Base-by-base conservation (phyloP, 2,888 invertebrate species). In the Eupsilia transversa region DNA sequence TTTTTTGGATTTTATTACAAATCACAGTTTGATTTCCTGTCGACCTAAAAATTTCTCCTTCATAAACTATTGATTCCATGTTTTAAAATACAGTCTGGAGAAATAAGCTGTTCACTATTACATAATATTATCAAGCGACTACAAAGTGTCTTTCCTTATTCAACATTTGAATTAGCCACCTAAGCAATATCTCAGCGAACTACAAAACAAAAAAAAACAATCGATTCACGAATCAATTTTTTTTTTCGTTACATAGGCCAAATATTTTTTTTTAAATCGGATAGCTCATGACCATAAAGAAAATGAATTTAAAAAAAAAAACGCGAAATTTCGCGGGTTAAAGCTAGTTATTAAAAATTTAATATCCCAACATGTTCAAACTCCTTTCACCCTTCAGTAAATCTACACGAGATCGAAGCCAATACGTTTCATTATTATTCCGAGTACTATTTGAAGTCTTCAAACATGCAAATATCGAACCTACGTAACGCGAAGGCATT, bases 401-500 rank as follows among this genome's bases (percentile, higher is more conserved):
- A 79, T 46, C 23, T 27, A 49, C 59, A 23, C 33, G 14, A 77
- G 52, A 82, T 64, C 82, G 82, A 79, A 79, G 38, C 27, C 56
- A 66, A 66, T 79, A 83, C 67, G 23, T 72, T 70, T 33, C 33
- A 43, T 80, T 64, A n/a, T 67, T 59, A 80, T 74, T 38, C n/a
- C 33, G 30, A 73, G 67, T 67, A 68, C 71, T 57, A 54, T 77
- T 70, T 41, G 33, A 70, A 73, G n/a, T 71, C 49, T 56, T 64
- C 56, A 54, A 57, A 69, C 57, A 84, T 71, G 66, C 60, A 72
- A 75, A 82, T 72, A 75, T 65, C 38, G 60, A 66, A 72, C 65
- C 68, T 72, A 61, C 66, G 69, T 68, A 52, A 60, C 64, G 46
- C n/a, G 43, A 56, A 69, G 66, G 75, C 77, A 72, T 80, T 85